Base-by-base conservation (phyloP, 2,113 vertebrate species). In the Hassar affinis region DNA sequence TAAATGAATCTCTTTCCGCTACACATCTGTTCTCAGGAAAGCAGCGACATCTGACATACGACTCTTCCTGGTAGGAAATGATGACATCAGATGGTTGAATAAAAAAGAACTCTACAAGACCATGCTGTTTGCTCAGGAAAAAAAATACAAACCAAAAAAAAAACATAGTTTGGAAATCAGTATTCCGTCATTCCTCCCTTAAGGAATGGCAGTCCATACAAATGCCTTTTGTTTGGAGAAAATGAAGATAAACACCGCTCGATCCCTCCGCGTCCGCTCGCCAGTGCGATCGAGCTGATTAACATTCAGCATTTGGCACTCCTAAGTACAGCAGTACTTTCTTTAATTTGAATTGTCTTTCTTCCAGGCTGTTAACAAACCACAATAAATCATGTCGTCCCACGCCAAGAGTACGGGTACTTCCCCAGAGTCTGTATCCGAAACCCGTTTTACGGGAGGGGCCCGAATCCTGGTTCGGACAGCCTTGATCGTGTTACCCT, bases 401-500 rank as follows among this genome's bases (percentile, higher is more conserved):
- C 20, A 22, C 14, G 64, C 69, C 38, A 56, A 80, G 74, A 47
- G 14, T 57, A 82, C 14, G 30, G 22, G 27, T 80, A 52, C 81
- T 68, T 83, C 68, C 22, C 22, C n/a, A 25, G 59, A 25, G 52
- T 83, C 84, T 76, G 47, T 61, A 30, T 64, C 45, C 49, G 57
- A 38, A 38, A 25, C 47, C 7, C 17, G 59, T 33, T 81, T 51
- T 45, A 30, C 38, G 42, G 38, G 51, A 72, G 61, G 35, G 78
- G 69, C 68, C 45, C 54, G 83, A 66, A 80, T 85, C 51, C 80
- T 78, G 56, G 71, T 56, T 62, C 56, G 20, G 47, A 51, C n/a
- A 18, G 71, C 82, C 77, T 68, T 84, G 68, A 82, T 56, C 82
- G 83, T 59, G 42, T 86, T 84, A 81, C 69, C 83, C n/a, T 78